A percentile compares a stretch with the other conserved stretches of the same genome.
Evolutionary conservation across 2,113 vertebrate genomes (phyloP).

Genomic region (Agapornis roseicollis): DNA sequence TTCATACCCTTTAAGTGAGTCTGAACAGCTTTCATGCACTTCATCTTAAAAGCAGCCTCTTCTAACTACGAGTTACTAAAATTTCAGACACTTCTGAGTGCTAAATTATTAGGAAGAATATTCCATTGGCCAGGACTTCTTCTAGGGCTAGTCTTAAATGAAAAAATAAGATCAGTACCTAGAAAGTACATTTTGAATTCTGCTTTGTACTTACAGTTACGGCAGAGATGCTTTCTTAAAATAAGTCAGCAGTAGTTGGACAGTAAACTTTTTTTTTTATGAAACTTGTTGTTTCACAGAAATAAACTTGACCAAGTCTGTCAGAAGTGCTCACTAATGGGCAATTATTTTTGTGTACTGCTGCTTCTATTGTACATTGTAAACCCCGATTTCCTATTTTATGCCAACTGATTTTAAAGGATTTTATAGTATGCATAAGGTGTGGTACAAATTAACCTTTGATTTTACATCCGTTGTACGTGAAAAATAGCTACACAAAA

Average conservation of each 20-base stretch:
- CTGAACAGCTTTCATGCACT: neutral
- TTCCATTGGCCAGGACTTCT: neutral
- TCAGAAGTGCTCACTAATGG: neutral
- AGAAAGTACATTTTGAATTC: neutral
- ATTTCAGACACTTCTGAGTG: neutral
- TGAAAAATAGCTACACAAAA: conserved; percentile 7
- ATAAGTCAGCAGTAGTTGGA: neutral
- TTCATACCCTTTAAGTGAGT: neutral
- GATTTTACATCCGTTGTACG: neutral
- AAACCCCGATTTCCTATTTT: neutral
- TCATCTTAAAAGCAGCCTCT: neutral
- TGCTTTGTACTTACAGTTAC: neutral
- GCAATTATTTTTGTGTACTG: neutral
- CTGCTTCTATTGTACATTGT: neutral
- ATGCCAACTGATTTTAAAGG: neutral
- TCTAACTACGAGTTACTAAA: neutral
- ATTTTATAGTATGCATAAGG: neutral
- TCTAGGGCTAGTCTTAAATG: neutral
- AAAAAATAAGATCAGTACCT: neutral
- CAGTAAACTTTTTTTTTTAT: neutral
- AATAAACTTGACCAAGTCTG: neutral
- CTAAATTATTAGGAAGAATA: neutral
- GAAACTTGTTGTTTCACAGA: neutral
- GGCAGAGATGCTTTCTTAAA: neutral
- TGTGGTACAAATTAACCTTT: neutral